Base-by-base conservation (phyloP, 2,888 invertebrate species). In the Chrysolina americana region DNA sequence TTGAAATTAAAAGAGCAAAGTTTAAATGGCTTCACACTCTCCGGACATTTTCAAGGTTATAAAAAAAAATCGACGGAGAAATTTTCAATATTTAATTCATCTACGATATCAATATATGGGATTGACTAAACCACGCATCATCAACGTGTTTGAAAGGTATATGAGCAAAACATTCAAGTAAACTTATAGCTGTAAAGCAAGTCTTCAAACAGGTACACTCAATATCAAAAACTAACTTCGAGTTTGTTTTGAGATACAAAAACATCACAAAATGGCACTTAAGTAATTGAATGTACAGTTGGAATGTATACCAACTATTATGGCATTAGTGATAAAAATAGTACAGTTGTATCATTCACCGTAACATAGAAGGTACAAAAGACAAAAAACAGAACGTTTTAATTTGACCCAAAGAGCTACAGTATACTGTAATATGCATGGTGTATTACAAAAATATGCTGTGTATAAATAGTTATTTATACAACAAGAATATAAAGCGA, bases 121-220 rank as follows among this genome's bases (percentile, higher is more conserved):
- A 28, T 59, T 6, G 36, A 28, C 15, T 28, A 23, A 59, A 50
- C 28, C 23, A 53, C 53, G 11, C 53, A 15, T 15, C n/a, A 15
- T 47, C 15, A 13, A 47, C 47, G 47, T 47, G 13, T 59, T 15
- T 36, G 59, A 50, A 50, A 44, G 28, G 9, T 66, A 66, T 13
- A 65, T 41, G 65, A 47, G 48, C 41, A 47, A 65, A 48, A 65
- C 21, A 56, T 56, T 68, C n/a, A 66, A n/a, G 11, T 5, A 6
- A 65, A 41, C 10, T 4, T 23, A 23, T 19, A n/a, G 28, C 19
- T 68, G 13, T 41, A 15, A 53, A n/a, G n/a, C 41, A 53, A 66
- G 66, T 68, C 56, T 68, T 53, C 28, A 28, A 68, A 68, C 68
- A 68, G 68, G 66, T 66, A 66, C 66, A 68, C 11, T 41, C 15